Evolutionary conservation across 2,888 invertebrate species (phyloP).

Genomic region (Melanophora roralis): DNA sequence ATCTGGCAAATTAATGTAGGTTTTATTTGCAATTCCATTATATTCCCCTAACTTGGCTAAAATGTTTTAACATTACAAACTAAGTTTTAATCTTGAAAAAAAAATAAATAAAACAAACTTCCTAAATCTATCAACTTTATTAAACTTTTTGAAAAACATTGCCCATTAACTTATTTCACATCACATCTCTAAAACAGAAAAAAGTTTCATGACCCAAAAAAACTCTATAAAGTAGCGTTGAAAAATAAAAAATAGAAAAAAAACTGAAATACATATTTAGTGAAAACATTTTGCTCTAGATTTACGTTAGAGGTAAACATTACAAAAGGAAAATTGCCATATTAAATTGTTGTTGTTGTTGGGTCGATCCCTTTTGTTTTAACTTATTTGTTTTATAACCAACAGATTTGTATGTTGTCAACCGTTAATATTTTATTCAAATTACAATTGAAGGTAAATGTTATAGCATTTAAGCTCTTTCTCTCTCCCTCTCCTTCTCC

Average conservation of each 20-base stretch:
- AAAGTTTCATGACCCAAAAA: slow-evolving; percentile 9
- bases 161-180: not conserved
- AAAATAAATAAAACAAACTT: not conserved
- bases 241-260: not conserved
- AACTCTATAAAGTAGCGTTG: not conserved
- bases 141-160: not conserved
- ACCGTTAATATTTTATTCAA: slow-evolving; percentile 32
- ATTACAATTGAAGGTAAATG: slow-evolving; percentile 3
- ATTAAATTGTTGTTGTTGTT: not conserved
- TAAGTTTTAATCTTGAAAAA: too few species aligned
- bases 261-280: too few species aligned
- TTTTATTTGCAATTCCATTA: too few species aligned
- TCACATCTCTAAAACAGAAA: not conserved
- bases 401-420: not conserved
- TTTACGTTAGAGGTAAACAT: not conserved
- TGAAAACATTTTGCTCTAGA: too few species aligned
- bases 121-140: not conserved
- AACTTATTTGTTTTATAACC: slow-evolving; percentile 17
- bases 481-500: not conserved
- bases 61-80: too few species aligned
- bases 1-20: too few species aligned
- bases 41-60: too few species aligned
- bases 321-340: not conserved
- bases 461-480: not conserved
- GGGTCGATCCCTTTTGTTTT: not conserved